These are phyloP conservation scores for Drosophila repleta DNA, from an alignment of 1,140 invertebrate genomes.

Conservation along the genomic window DNA sequence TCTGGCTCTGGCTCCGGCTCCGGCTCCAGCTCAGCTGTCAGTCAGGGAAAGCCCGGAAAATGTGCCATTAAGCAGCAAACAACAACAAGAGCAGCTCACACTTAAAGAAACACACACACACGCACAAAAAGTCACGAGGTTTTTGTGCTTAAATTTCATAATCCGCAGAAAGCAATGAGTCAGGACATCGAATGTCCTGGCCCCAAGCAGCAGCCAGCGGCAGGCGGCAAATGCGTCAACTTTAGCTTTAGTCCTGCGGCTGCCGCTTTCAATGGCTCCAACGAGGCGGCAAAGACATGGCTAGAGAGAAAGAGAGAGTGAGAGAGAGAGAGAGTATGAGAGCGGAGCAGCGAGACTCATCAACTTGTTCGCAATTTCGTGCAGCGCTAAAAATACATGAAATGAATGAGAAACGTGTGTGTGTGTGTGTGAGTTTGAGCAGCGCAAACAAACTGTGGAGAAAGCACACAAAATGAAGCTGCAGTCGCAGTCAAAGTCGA, in stretches of 20 bases:
- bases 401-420: constrained; percentile 50
- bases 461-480: constrained; percentile 24
- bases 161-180: constrained; percentile 68
- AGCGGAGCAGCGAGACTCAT: constrained; percentile 26
- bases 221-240: constrained; percentile 7
- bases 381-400: constrained; percentile 63
- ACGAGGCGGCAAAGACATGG: constrained; percentile 61
- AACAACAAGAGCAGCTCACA: constrained; percentile 29
- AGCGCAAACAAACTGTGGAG: constrained; percentile 55
- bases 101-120: constrained; percentile 13
- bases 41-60: constrained; percentile 62
- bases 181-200: constrained; percentile 47
- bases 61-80: constrained; percentile 74
- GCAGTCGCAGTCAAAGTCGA: no score
- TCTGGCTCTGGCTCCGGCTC: not conserved
- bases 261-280: constrained; percentile 64
- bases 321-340: no score
- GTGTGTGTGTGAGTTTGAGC: constrained; percentile 37
- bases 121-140: constrained; percentile 44
- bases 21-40: constrained; percentile 24
- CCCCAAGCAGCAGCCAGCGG: not conserved
- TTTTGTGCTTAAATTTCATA: constrained; percentile 81
- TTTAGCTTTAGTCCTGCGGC: constrained; percentile 25
- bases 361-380: constrained; percentile 63
- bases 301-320: no score